Percentiles rank a stretch among this genome's conserved stretches.
phyloP scores from a whole-genome alignment of 1,140 invertebrate genomes.

The Latrodectus geometricus region DNA sequence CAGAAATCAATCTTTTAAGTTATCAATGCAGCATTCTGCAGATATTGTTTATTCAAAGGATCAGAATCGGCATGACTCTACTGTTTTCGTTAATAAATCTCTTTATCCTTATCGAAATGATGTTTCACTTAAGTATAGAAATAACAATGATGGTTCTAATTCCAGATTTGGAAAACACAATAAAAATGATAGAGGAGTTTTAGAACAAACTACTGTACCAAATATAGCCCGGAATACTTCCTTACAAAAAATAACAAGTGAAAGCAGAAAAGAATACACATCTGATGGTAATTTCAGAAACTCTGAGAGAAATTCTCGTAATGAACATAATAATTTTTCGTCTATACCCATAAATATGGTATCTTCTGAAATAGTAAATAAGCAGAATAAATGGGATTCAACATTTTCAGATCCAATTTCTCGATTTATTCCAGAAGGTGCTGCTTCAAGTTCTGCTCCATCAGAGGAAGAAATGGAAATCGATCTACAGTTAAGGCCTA shows the following conservation, averaged over 20 bases:
- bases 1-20: slow-evolving; percentile 42
- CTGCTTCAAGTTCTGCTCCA: slow-evolving; percentile 14
- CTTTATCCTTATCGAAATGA: neutral
- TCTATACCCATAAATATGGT: neutral
- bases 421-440: slow-evolving; percentile 5
- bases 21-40: slow-evolving; percentile 30
- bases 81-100: neutral
- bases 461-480: slow-evolving; percentile 71
- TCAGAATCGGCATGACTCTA: neutral
- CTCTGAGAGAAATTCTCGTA: neutral
- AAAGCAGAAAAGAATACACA: slow-evolving; percentile 21
- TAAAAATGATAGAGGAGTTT: neutral
- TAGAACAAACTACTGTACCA: slow-evolving; percentile 6
- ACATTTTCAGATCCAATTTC: slow-evolving; percentile 13
- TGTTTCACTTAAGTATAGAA: neutral
- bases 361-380: no score
- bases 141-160: neutral
- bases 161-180: neutral
- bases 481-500: slow-evolving; percentile 79
- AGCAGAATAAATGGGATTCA: slow-evolving; percentile 43
- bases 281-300: neutral
- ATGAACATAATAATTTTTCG: slow-evolving; percentile 10
- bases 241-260: slow-evolving; percentile 17
- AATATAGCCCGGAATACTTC: slow-evolving; percentile 12
- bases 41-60: slow-evolving; percentile 10